Evolutionary conservation across 2,797 vertebrate species (phyloP), one percentile per base, ranked within the genome.

Genomic region (Sandelia bainsii): DNA sequence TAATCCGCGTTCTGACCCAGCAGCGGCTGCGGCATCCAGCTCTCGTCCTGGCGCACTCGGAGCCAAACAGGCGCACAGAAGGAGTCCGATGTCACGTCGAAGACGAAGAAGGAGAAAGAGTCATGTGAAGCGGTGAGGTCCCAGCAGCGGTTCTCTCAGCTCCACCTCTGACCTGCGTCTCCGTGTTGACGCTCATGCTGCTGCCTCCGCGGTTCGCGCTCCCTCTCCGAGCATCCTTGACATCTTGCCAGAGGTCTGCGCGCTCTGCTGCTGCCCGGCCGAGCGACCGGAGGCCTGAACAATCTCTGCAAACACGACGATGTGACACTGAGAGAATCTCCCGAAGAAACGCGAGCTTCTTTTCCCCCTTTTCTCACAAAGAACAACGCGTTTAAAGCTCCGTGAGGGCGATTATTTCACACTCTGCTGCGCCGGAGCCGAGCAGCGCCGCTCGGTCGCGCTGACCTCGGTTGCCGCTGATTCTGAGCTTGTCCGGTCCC

Each of bases 1-100:
- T 23, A 8, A 51, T 67, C 25, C 58, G 68, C 6, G 60, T 40
- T 64, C 19, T 5, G 46, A 69, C 65, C 80, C 82, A 45, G 62
- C 58, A 37, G 77, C 10, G 49, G 65, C 73, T 81, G 81, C 82
- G 52, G 83, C 46, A 65, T 82, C 76, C 65, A 77, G 61, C 53
- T 69, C 29, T 32, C 6, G 5, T 32, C 29, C 29, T 6, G 29
- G 29, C 29, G 74, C 62, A 59, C 53, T n/a, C n/a, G n/a, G n/a
- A n/a, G n/a, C n/a, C n/a, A n/a, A n/a, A n/a, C n/a, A n/a, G n/a
- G n/a, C n/a, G 74, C 62, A 59, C 53, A 37, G 34, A 19, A 22
- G 29, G 51, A 29, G 79, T 59, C 70, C 77, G 52, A 74, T 69
- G 86, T 88, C 91, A 88, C 79, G 81, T 85, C 42, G 77, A 83